phyloP scores from a whole-genome alignment of 1,140 invertebrate genomes.

The Scaptodrosophila lebanonensis region DNA sequence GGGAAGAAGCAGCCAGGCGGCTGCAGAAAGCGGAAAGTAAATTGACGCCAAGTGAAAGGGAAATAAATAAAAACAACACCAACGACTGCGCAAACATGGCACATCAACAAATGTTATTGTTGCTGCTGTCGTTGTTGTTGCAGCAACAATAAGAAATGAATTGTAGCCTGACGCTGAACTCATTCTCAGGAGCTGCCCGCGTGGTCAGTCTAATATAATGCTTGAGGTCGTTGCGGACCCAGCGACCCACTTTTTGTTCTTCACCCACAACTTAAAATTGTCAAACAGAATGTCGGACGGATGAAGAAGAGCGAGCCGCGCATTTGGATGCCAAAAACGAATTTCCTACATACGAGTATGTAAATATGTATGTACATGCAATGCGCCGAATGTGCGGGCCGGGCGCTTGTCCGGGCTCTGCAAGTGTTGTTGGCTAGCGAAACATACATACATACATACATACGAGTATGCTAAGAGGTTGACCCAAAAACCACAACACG shows the following conservation, averaged over 20 bases:
- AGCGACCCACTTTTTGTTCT: constrained; percentile 51
- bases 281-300: too few species aligned
- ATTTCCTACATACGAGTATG: constrained; percentile 64
- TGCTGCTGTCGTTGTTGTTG: too few species aligned
- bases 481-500: constrained; percentile 72
- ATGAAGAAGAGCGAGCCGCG: constrained; percentile 32
- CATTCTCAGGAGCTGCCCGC: constrained; percentile 29
- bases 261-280: constrained; percentile 57
- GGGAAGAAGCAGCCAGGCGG: constrained; percentile 12
- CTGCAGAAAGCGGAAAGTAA: constrained; percentile 73
- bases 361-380: constrained; percentile 26
- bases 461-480: constrained; percentile 70
- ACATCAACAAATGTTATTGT: not conserved
- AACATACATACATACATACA: constrained; percentile 39
- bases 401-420: constrained; percentile 48
- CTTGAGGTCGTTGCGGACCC: constrained; percentile 11
- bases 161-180: constrained; percentile 28
- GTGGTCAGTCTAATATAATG: constrained; percentile 24
- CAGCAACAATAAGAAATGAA: constrained; percentile 8
- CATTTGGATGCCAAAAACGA: constrained; percentile 70
- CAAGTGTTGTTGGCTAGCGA: constrained; percentile 40
- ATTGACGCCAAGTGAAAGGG: constrained; percentile 73
- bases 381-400: constrained; percentile 28
- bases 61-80: constrained; percentile 57
- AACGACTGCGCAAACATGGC: not conserved